phyloP scores from a whole-genome alignment of 2,113 vertebrate species.

The Gymnobelideus leadbeateri region DNA sequence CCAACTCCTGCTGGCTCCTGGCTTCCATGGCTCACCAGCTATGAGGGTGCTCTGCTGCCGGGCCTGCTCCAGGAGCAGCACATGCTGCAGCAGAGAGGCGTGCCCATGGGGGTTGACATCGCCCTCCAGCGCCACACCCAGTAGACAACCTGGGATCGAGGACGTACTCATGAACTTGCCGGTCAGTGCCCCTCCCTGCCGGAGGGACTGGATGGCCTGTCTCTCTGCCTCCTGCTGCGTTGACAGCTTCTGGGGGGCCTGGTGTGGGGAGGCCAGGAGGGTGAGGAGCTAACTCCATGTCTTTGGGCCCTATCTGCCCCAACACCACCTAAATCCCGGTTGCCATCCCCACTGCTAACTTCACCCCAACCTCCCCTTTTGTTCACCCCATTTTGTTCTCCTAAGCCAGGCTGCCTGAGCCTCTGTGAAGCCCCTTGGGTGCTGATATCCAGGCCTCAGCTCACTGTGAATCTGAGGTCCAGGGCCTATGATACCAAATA shows the following conservation, averaged over 20 bases:
- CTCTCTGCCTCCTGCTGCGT: slow-evolving; percentile 93
- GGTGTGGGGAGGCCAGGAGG: not conserved
- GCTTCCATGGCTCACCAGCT: slow-evolving; percentile 83
- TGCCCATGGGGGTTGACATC: slow-evolving; percentile 88
- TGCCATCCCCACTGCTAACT: not conserved
- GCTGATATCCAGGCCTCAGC: not conserved
- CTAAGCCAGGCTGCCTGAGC: not conserved
- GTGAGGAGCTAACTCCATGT: not conserved
- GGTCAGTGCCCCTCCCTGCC: slow-evolving; percentile 89
- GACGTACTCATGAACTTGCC: slow-evolving; percentile 95
- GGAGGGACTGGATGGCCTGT: slow-evolving; percentile 89
- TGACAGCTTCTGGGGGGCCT: slow-evolving; percentile 91
- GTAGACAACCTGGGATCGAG: slow-evolving; percentile 90
- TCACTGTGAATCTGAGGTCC: not conserved
- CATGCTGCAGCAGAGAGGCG: slow-evolving; percentile 94
- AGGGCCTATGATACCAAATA: not conserved
- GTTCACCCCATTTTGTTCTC: not conserved
- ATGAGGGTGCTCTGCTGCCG: slow-evolving; percentile 95
- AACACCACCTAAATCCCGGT: not conserved
- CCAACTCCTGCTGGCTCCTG: not conserved
- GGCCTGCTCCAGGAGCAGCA: slow-evolving; percentile 95
- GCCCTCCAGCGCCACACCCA: slow-evolving; percentile 88
- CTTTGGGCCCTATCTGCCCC: not conserved
- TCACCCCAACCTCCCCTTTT: not conserved
- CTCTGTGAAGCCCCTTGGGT: not conserved